Conservation (phyloP, 2,113 vertebrate species). For the Cathartes aura region DNA sequence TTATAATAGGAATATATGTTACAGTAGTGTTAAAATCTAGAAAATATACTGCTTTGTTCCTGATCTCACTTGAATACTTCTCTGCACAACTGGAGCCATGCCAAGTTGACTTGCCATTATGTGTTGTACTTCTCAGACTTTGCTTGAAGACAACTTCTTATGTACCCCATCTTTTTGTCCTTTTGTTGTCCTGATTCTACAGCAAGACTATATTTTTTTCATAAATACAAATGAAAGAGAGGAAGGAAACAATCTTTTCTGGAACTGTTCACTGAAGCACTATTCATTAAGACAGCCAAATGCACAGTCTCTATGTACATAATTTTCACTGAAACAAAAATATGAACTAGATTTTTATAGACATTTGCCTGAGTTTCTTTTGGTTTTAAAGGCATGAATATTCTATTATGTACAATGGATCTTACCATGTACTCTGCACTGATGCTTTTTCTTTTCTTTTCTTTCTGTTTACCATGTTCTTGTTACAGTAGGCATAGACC, state of each 20-base stretch:
- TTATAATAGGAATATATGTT: not conserved
- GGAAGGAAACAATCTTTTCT: not conserved
- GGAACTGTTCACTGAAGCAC: not conserved
- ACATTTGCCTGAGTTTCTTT: not conserved
- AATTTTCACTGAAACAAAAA: not conserved
- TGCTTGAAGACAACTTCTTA: not conserved
- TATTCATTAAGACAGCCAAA: not conserved
- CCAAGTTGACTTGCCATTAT: not conserved
- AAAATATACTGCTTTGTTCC: not conserved
- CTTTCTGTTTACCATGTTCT: not conserved
- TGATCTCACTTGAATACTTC: not conserved
- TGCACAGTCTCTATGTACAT: not conserved
- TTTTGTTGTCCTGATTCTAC: not conserved
- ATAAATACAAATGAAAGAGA: not conserved
- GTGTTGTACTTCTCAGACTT: not conserved
- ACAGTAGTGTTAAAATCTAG: not conserved
- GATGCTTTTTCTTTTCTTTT: not conserved
- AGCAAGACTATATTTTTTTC: not conserved
- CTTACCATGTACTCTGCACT: not conserved
- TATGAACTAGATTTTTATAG: not conserved
- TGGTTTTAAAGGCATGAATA: not conserved
- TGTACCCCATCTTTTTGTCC: not conserved
- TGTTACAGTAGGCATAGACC: not conserved
- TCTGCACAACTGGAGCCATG: not conserved
- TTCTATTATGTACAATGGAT: not conserved